Percentiles rank a stretch among this genome's conserved stretches.
phyloP scores from a whole-genome alignment of 1,140 invertebrate species.

The Drosophila chauvacae region DNA sequence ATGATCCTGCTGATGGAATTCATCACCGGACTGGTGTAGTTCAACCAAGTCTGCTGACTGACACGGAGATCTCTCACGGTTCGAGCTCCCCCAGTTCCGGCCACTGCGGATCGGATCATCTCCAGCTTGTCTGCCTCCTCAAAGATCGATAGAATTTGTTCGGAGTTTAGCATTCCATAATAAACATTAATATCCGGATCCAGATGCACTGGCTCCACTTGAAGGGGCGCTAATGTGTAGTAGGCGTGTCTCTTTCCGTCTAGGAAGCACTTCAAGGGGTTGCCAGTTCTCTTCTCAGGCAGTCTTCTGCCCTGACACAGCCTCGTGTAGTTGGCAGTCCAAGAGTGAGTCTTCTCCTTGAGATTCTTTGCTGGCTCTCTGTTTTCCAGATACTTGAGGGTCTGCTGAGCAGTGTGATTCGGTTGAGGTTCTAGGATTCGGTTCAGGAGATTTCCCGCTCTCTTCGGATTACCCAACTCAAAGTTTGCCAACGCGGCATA shows the following conservation, averaged over 20 bases:
- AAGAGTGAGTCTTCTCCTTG: neutral
- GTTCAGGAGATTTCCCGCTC: conserved; percentile 14
- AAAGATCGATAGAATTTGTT: conserved; percentile 93
- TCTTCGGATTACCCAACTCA: conserved; percentile 53
- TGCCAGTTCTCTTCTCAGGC: conserved; percentile 3
- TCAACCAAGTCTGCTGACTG: conserved; percentile 98
- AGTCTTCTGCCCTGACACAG: conserved; percentile 60
- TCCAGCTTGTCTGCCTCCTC: conserved; percentile 91
- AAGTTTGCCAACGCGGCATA: conserved; percentile 60
- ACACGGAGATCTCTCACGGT: conserved; percentile 92
- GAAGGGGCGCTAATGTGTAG: conserved; percentile 92
- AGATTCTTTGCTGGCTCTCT: neutral
- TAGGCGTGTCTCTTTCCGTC: conserved; percentile 89
- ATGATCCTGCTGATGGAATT: conserved; percentile 89
- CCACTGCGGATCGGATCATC: conserved; percentile 90
- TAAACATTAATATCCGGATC: conserved; percentile 94
- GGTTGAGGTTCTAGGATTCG: conserved; percentile 28
- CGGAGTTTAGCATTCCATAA: conserved; percentile 93
- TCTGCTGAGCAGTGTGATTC: conserved; percentile 23
- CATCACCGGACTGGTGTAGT: conserved; percentile 92
- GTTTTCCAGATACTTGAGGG: conserved; percentile 37
- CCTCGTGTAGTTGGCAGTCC: conserved; percentile 54
- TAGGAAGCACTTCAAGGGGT: conserved; percentile 90
- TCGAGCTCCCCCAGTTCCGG: conserved; percentile 91
- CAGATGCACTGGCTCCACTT: conserved; percentile 94